phyloP scores from a whole-genome alignment of 1,140 invertebrate species.

The Calliopsis andreniformis region DNA sequence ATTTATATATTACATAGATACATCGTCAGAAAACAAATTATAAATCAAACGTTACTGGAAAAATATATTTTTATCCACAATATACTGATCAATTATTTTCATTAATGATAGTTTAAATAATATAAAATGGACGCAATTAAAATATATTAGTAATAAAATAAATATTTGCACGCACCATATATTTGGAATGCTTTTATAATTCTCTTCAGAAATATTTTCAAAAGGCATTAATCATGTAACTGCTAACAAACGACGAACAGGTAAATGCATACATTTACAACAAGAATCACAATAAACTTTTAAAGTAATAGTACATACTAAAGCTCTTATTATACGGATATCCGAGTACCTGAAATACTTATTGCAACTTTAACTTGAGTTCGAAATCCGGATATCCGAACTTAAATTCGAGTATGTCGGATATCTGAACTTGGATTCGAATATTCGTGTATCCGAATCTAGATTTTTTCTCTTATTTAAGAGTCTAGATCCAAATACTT shows the following conservation, averaged over 20 bases:
- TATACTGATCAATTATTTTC: background rate
- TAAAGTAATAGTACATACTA: constrained; percentile 12
- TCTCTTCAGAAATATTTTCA: background rate
- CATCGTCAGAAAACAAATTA: background rate
- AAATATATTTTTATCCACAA: background rate
- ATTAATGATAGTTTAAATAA: background rate
- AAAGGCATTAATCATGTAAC: background rate
- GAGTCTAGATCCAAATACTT: no score
- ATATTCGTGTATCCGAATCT: no score
- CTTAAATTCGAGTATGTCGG: no score
- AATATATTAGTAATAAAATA: constrained; percentile 1
- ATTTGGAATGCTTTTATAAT: constrained; percentile 32
- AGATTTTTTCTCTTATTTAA: no score
- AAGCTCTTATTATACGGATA: no score
- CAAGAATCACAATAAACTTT: constrained; percentile 7
- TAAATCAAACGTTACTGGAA: background rate
- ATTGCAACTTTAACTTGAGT: no score
- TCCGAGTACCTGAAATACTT: no score
- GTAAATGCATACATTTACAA: constrained; percentile 29
- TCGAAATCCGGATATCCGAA: no score
- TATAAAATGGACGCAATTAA: background rate
- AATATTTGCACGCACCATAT: background rate
- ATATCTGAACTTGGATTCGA: no score
- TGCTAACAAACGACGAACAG: constrained; percentile 2
- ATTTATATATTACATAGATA: background rate